These are phyloP conservation scores for Euzetes globulus DNA, from an alignment of 2,888 invertebrate species.

Conservation along the genomic window DNA sequence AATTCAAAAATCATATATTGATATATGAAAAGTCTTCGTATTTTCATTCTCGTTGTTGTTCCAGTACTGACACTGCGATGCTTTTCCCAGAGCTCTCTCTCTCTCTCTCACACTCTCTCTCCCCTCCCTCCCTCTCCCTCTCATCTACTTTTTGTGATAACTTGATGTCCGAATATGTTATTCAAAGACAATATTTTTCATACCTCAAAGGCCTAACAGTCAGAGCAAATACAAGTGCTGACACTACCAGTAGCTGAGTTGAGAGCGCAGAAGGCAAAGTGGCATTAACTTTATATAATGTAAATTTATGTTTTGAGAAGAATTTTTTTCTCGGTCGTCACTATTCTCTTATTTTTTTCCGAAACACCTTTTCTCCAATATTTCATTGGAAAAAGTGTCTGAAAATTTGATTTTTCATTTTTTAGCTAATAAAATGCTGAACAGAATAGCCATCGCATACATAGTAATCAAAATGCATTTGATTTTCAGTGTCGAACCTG, in stretches of 20 bases:
- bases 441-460: too few species aligned
- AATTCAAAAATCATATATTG: too few species aligned
- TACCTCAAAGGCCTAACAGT: slow-evolving; percentile 23
- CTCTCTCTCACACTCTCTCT: slow-evolving; percentile 17
- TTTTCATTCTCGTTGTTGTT: too few species aligned
- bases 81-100: background rate
- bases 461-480: background rate
- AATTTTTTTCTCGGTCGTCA: background rate
- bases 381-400: background rate
- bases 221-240: background rate
- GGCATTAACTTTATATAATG: slow-evolving; percentile 25
- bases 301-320: slow-evolving; percentile 28
- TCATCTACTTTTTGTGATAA: background rate
- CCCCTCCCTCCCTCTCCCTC: slow-evolving; percentile 3
- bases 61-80: too few species aligned
- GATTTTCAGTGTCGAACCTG: background rate
- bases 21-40: too few species aligned
- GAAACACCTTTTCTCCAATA: slow-evolving; percentile 14
- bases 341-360: background rate
- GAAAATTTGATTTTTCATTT: slow-evolving; percentile 15
- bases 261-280: background rate
- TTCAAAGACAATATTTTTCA: slow-evolving; percentile 14
- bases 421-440: background rate
- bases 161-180: slow-evolving; percentile 23
- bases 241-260: background rate